phyloP scores from a whole-genome alignment of 2,797 vertebrate genomes.

The Vultur gryphus region DNA sequence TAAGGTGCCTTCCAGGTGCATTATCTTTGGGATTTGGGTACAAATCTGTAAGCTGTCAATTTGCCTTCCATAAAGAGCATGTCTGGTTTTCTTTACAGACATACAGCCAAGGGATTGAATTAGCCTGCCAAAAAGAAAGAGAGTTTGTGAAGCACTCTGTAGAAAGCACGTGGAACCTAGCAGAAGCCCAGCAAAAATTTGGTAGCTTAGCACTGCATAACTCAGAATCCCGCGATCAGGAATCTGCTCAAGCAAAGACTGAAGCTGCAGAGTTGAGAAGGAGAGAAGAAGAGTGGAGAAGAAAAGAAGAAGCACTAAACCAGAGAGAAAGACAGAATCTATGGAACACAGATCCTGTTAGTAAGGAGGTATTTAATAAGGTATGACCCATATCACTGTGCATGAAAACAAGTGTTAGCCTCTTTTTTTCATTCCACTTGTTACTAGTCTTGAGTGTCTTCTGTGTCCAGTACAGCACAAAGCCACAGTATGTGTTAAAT shows the following conservation, averaged over 20 bases:
- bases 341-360: slow-evolving; percentile 78
- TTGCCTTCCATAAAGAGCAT: slow-evolving; percentile 5
- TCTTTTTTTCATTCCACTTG: neutral
- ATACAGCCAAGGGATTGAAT: slow-evolving; percentile 79
- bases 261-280: slow-evolving; percentile 84
- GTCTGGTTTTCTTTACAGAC: slow-evolving; percentile 59
- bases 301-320: slow-evolving; percentile 90
- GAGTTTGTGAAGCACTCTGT: slow-evolving; percentile 88
- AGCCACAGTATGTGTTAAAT: neutral
- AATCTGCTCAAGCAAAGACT: slow-evolving; percentile 82
- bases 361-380: slow-evolving; percentile 94
- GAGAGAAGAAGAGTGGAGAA: slow-evolving; percentile 91
- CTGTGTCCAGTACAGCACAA: neutral
- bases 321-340: slow-evolving; percentile 81
- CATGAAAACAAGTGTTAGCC: neutral
- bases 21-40: neutral
- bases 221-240: slow-evolving; percentile 91
- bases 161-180: slow-evolving; percentile 91
- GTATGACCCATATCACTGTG: slow-evolving; percentile 62
- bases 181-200: slow-evolving; percentile 92
- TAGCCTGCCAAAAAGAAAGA: slow-evolving; percentile 89
- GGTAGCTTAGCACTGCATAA: slow-evolving; percentile 91
- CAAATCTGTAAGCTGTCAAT: neutral
- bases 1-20: neutral
- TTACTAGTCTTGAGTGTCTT: neutral